Conservation (phyloP, 1,140 invertebrate species). For the Tachypleus tridentatus region DNA sequence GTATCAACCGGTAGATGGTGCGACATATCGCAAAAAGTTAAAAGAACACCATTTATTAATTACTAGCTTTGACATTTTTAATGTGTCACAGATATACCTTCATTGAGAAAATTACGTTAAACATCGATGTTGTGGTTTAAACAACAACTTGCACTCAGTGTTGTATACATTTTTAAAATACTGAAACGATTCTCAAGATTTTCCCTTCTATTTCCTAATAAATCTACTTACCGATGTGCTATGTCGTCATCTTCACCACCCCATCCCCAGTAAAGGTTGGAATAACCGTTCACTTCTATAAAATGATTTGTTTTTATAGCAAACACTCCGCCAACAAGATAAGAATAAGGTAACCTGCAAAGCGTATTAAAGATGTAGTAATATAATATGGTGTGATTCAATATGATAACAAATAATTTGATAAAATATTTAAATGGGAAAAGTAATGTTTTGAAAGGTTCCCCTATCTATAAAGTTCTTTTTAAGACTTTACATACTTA, state of each 20-base stretch:
- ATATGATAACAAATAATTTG: too few relatives aligned
- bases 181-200: too few relatives aligned
- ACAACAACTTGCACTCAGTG: not conserved
- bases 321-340: conserved; percentile 60
- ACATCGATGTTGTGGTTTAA: not conserved
- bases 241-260: conserved; percentile 83
- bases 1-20: too few relatives aligned
- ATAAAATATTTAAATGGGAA: too few relatives aligned
- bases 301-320: conserved; percentile 48
- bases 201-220: not conserved
- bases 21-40: too few relatives aligned
- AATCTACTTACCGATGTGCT: conserved; percentile 44
- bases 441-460: too few relatives aligned
- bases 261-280: conserved; percentile 58
- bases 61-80: too few relatives aligned
- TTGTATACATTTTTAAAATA: not conserved
- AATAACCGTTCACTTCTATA: conserved; percentile 75
- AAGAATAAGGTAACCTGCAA: conserved; percentile 43
- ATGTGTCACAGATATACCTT: too few relatives aligned
- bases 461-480: too few relatives aligned
- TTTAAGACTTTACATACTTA: too few relatives aligned
- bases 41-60: too few relatives aligned
- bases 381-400: too few relatives aligned
- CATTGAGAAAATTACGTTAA: not conserved
- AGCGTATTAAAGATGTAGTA: not conserved